These are phyloP conservation scores for Blastobasis lacticolella DNA, from an alignment of 2,888 invertebrate genomes.

Conservation along the genomic window DNA sequence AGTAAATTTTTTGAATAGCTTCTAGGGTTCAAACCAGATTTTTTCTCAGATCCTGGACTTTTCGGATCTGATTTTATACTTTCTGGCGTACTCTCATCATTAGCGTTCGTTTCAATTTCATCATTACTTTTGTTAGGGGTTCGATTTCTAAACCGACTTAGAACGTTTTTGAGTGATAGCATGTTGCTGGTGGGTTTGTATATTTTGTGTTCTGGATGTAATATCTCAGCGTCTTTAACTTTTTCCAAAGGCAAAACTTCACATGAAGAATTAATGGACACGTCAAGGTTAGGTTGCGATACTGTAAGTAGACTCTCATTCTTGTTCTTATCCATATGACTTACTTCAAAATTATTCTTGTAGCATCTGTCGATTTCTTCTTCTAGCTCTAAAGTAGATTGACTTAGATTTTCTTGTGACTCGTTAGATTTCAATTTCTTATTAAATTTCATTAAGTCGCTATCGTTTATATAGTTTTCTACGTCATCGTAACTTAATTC, in stretches of 20 bases:
- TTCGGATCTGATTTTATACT: constrained; percentile 47
- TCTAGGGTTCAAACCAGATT: constrained; percentile 57
- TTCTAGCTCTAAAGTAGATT: constrained; percentile 65
- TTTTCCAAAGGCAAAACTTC: constrained; percentile 67
- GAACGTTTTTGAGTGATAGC: constrained; percentile 71
- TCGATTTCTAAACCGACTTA: constrained; percentile 67
- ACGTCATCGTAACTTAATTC: constrained; percentile 80
- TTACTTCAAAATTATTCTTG: constrained; percentile 60
- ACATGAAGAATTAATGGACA: constrained; percentile 71
- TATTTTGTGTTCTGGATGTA: constrained; percentile 87
- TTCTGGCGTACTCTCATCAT: constrained; percentile 53
- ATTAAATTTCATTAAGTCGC: constrained; percentile 58
- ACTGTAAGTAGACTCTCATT: constrained; percentile 44
- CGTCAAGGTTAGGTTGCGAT: constrained; percentile 64
- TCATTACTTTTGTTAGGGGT: constrained; percentile 54
- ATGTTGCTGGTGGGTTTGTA: constrained; percentile 78
- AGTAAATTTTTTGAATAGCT: constrained; percentile 64
- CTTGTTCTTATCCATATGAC: constrained; percentile 49
- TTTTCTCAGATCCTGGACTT: constrained; percentile 57
- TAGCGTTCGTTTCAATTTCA: constrained; percentile 54
- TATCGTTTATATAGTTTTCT: constrained; percentile 71
- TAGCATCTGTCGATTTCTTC: constrained; percentile 69
- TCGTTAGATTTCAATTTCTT: constrained; percentile 47
- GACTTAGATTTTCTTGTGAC: constrained; percentile 58
- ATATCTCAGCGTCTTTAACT: constrained; percentile 57